These are phyloP conservation scores for Drosophila prostipennis DNA, from an alignment of 2,888 invertebrate genomes.

Conservation along the genomic window DNA sequence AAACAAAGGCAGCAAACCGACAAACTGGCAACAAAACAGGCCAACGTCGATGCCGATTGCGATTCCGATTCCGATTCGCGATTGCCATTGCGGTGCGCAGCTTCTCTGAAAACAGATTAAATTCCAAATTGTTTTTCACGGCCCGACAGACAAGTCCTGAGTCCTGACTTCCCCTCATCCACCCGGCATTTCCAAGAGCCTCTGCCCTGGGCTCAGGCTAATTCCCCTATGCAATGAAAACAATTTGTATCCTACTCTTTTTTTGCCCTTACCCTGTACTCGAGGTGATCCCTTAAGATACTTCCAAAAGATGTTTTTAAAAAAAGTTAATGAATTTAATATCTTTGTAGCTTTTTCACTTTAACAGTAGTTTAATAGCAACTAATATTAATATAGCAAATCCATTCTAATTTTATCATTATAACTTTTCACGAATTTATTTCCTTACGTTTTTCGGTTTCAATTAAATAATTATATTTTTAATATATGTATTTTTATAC, in stretches of 20 bases:
- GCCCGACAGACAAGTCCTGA: conserved; percentile 16
- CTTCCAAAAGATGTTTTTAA: no score
- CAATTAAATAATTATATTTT: no score
- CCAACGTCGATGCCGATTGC: conserved; percentile 32
- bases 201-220: conserved; percentile 48
- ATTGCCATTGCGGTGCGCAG: conserved; percentile 33
- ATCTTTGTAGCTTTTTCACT: no score
- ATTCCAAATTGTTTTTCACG: conserved; percentile 68
- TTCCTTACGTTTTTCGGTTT: no score
- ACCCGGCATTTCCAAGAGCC: conserved; percentile 2
- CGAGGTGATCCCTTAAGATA: not conserved
- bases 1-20: conserved; percentile 38
- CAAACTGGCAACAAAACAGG: conserved; percentile 26
- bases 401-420: no score
- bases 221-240: conserved; percentile 75
- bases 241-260: conserved; percentile 55
- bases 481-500: no score
- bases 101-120: conserved; percentile 60
- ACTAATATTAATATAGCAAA: no score
- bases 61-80: conserved; percentile 31
- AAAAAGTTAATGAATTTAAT: no score
- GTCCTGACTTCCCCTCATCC: conserved; percentile 12
- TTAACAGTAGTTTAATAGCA: no score
- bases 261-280: conserved; percentile 35
- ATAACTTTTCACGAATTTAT: no score